phyloP scores from a whole-genome alignment of 2,888 invertebrate species.

The Pyrrhosoma nymphula region DNA sequence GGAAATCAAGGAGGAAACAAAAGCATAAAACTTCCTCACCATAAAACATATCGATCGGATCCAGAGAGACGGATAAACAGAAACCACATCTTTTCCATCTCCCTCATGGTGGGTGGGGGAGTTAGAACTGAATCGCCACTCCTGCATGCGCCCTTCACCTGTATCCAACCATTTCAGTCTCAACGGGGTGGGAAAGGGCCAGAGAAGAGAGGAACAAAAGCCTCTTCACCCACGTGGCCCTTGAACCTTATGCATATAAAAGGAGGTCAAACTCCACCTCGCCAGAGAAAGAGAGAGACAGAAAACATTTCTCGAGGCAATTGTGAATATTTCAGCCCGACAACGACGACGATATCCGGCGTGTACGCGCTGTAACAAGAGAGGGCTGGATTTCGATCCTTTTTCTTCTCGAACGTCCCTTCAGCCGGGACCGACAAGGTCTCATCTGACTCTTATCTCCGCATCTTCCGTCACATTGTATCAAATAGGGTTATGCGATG shows the following conservation, averaged over 20 bases:
- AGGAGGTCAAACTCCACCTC: background rate
- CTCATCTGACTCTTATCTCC: no score
- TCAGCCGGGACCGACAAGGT: background rate
- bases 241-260: background rate
- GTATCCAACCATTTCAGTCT: background rate
- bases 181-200: background rate
- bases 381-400: background rate
- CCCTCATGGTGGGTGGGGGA: background rate
- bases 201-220: background rate
- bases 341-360: constrained; percentile 3
- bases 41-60: background rate
- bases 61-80: background rate
- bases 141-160: background rate
- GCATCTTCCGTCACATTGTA: no score
- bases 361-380: background rate
- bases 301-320: background rate
- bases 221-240: background rate
- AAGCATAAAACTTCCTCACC: background rate
- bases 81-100: background rate
- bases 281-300: background rate
- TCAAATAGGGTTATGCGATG: no score
- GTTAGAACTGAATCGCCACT: no score
- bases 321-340: background rate
- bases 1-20: background rate
- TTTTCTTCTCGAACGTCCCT: background rate